Evolutionary conservation across 2,888 invertebrate species (phyloP).

Genomic region (Steinernema carpocapsae): DNA sequence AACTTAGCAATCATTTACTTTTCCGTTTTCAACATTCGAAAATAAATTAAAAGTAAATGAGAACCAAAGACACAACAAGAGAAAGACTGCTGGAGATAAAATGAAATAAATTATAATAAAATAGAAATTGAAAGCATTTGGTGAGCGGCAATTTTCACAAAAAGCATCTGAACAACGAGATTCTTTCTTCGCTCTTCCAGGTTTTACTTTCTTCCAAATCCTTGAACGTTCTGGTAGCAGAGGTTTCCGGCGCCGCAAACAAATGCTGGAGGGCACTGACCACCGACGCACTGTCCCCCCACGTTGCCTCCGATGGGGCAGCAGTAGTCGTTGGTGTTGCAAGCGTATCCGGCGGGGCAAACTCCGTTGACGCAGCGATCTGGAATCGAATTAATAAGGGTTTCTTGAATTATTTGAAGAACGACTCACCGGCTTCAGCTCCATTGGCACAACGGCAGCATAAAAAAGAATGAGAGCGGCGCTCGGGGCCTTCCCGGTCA

Average conservation of each 20-base stretch:
- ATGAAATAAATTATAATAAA: neutral
- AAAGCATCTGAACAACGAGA: neutral
- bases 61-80: neutral
- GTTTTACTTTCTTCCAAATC: slow-evolving; percentile 6
- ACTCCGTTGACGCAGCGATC: slow-evolving; percentile 63
- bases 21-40: neutral
- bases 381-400: slow-evolving; percentile 39
- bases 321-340: slow-evolving; percentile 67
- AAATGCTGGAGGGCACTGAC: slow-evolving; percentile 63
- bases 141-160: slow-evolving; percentile 21
- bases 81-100: neutral
- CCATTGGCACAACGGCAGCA: slow-evolving; percentile 67
- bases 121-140: too few species aligned
- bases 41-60: slow-evolving; percentile 2
- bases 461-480: too few species aligned
- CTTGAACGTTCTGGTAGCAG: slow-evolving; percentile 53
- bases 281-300: slow-evolving; percentile 35
- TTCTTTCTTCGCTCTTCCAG: neutral
- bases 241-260: slow-evolving; percentile 67
- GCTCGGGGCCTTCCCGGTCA: too few species aligned
- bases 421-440: slow-evolving; percentile 56
- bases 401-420: neutral
- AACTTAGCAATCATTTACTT: neutral
- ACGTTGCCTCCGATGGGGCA: slow-evolving; percentile 64
- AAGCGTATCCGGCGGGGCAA: slow-evolving; percentile 65